phyloP scores from a whole-genome alignment of 2,113 vertebrate genomes.

The Brienomyrus brachyistius region DNA sequence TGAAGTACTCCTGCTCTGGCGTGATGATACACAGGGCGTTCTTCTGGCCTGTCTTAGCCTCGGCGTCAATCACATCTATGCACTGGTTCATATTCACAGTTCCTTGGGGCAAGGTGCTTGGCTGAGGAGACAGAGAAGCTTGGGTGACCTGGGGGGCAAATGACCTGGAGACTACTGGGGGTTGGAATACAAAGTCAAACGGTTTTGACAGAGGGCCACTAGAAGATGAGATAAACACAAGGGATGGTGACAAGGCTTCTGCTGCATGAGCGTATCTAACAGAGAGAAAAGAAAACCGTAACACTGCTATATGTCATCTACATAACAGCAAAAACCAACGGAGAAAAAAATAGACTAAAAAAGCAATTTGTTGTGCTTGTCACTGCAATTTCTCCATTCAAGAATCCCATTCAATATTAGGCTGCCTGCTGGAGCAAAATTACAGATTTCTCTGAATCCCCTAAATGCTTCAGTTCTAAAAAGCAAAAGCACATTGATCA shows the following conservation, averaged over 20 bases:
- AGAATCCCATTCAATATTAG: not conserved
- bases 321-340: not conserved
- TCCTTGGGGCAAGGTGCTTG: slow-evolving; percentile 69
- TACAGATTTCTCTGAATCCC: not conserved
- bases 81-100: slow-evolving; percentile 75
- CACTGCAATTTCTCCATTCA: not conserved
- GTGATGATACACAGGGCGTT: slow-evolving; percentile 70
- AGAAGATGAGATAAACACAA: not conserved
- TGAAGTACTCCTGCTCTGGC: slow-evolving; percentile 70
- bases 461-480: not conserved
- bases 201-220: not conserved
- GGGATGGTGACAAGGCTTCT: not conserved
- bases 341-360: not conserved
- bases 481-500: not conserved
- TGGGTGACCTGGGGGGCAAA: not conserved
- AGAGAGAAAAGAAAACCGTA: not conserved
- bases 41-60: slow-evolving; percentile 71
- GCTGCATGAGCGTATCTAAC: not conserved
- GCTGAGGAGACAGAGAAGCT: slow-evolving; percentile 41
- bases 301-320: not conserved
- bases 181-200: not conserved
- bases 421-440: not conserved
- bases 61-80: slow-evolving; percentile 64
- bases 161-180: not conserved
- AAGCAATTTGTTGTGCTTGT: not conserved